phyloP scores from a whole-genome alignment of 2,888 invertebrate genomes.

The Eupithecia dodoneata region DNA sequence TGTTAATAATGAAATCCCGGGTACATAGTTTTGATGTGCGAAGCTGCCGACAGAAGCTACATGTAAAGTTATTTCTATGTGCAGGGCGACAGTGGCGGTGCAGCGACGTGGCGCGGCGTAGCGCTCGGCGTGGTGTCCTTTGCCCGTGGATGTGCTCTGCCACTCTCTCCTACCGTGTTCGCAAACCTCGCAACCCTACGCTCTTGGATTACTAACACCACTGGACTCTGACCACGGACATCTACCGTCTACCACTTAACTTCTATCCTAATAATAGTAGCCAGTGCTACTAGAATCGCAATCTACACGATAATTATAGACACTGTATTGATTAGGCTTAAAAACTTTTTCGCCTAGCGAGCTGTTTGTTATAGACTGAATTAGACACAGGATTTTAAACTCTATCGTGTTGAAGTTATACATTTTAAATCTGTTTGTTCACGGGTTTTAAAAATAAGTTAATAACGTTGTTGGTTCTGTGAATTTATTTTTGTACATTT shows the following conservation, averaged over 20 bases:
- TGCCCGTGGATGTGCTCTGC: constrained; percentile 77
- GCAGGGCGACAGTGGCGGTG: constrained; percentile 80
- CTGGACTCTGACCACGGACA: constrained; percentile 63
- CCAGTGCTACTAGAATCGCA: neutral
- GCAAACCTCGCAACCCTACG: constrained; percentile 73
- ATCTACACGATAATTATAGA: constrained; percentile 23
- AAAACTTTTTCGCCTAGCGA: constrained; percentile 11
- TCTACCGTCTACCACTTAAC: neutral
- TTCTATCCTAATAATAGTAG: neutral
- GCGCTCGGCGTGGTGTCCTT: constrained; percentile 79
- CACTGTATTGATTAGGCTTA: constrained; percentile 7
- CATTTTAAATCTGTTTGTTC: constrained; percentile 11
- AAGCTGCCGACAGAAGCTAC: neutral
- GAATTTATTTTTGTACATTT: constrained; percentile 61
- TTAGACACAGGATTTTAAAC: constrained; percentile 12
- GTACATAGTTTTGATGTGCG: too few relatives aligned
- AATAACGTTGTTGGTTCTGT: constrained; percentile 30
- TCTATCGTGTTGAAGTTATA: constrained; percentile 14
- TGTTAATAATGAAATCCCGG: too few relatives aligned
- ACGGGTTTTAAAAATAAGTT: constrained; percentile 17
- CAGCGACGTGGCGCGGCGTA: constrained; percentile 76
- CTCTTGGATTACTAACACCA: constrained; percentile 74
- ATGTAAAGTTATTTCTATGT: constrained; percentile 1
- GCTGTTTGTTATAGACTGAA: constrained; percentile 12
- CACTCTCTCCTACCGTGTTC: constrained; percentile 79